Conservation (phyloP, 2,113 vertebrate genomes). For the Ailurus styani region DNA sequence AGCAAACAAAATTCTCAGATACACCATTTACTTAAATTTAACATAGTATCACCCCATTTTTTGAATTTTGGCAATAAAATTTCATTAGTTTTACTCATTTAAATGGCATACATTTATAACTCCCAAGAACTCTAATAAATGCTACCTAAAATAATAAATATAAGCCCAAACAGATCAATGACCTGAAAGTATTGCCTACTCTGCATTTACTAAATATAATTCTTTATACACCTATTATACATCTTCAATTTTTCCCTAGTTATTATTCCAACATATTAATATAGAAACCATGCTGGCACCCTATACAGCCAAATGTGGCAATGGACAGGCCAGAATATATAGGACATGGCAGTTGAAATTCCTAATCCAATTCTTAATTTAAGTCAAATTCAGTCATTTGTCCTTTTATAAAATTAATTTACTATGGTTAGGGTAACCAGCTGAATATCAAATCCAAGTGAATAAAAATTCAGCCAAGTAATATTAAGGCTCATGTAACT, state of each 20-base stretch:
- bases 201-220: not conserved
- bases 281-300: not conserved
- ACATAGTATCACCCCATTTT: constrained; percentile 40
- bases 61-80: constrained; percentile 59
- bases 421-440: not conserved
- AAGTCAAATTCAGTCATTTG: not conserved
- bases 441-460: not conserved
- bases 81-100: constrained; percentile 54
- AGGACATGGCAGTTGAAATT: not conserved
- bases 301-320: not conserved
- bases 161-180: constrained; percentile 13
- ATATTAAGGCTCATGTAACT: constrained; percentile 9
- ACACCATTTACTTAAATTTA: constrained; percentile 63
- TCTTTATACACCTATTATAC: constrained; percentile 15
- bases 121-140: not conserved
- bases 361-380: not conserved
- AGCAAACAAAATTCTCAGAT: constrained; percentile 60
- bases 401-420: not conserved
- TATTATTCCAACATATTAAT: not conserved
- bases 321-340: not conserved
- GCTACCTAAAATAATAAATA: constrained; percentile 19
- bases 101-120: constrained; percentile 39
- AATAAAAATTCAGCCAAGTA: not conserved
- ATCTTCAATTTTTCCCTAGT: not conserved
- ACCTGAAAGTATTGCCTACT: not conserved